Base-by-base conservation (phyloP, 1,140 invertebrate species). In the Leguminivora glycinivorella region DNA sequence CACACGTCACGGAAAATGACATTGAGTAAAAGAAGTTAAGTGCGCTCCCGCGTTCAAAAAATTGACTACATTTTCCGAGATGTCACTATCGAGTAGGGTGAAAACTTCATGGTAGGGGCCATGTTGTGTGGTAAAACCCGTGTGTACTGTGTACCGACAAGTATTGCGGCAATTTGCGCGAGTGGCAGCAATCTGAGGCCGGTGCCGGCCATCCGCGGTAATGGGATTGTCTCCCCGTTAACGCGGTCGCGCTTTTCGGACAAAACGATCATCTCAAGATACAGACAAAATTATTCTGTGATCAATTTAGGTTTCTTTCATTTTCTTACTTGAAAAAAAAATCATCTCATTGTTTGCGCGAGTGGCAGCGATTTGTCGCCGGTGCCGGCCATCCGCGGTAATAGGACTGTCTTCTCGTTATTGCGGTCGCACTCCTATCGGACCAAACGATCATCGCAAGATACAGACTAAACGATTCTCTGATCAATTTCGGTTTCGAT, bases 151-250 rank as follows among this genome's bases (percentile, higher is more conserved):
- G 43, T 47, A 14, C 14, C 43, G 6, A 5, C 43, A 47, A 17
- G 14, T 47, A 47, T 47, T 17, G n/a, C 43, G n/a, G 43, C 43
- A 47, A 38, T 38, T 38, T 38, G 43, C 43, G 43, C n/a, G 14
- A 17, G 43, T 47, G 17, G 14, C 43, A 47, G 43, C 43, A 47
- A 52, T 52, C 47, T 52, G 47, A 22, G 17, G 47, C 14, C n/a
- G n/a, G n/a, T n/a, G n/a, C n/a, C 40, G 40, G 5, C 14, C 47
- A 19, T 19, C 22, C 19, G 14, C 47, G 9, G 47, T 52, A 52
- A 52, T 52, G 47, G 47, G 47, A 52, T 52, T 52, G 47, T 22
- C 47, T 19, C 19, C 47, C 22, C 47, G 47, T 52, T 52, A 52
- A 22, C 47, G 47, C 47, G 47, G 47, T 52, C n/a, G 19, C 17